These are phyloP conservation scores for Colostygia pectinataria DNA, from an alignment of 2,888 invertebrate genomes.

Conservation along the genomic window DNA sequence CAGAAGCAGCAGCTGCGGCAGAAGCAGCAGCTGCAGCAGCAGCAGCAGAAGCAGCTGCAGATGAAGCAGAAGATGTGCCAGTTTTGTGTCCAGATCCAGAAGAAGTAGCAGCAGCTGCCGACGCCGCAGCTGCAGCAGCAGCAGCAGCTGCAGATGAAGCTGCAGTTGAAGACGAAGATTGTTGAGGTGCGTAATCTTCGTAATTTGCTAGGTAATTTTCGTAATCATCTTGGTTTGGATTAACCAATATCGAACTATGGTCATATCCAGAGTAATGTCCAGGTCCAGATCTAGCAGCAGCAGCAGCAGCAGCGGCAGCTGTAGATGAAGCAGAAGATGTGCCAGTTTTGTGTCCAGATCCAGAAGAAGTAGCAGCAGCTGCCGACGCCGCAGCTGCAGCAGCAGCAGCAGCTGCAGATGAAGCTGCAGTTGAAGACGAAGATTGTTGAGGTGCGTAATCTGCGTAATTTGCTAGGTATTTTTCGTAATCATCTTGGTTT, in stretches of 20 bases:
- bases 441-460: no score
- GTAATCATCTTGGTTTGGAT: no score
- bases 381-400: neutral
- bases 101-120: neutral
- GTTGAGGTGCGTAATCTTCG: no score
- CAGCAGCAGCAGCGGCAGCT: neutral
- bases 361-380: neutral
- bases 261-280: no score
- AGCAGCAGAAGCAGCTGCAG: conserved; percentile 27
- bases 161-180: no score
- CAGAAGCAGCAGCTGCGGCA: neutral
- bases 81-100: neutral
- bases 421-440: neutral
- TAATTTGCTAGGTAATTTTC: no score
- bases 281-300: neutral
- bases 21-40: conserved; percentile 6
- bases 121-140: neutral
- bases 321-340: no score
- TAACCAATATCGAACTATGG: no score
- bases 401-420: neutral
- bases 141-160: neutral
- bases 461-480: no score
- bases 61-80: no score
- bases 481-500: no score
- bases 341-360: neutral